phyloP scores from a whole-genome alignment of 2,797 vertebrate species.

The Bryconaethiops microstoma region DNA sequence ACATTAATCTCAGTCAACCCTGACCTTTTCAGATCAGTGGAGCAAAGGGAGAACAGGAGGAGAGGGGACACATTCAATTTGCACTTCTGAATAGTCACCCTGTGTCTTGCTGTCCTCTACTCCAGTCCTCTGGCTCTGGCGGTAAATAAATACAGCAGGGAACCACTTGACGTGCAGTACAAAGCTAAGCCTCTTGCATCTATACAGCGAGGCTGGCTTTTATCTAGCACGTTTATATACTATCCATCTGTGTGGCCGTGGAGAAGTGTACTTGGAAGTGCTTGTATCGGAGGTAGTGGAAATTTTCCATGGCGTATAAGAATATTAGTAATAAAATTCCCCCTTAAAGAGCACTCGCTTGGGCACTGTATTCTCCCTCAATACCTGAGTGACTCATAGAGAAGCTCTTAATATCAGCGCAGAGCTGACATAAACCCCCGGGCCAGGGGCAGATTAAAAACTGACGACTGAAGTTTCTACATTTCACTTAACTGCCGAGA shows the following conservation, averaged over 20 bases:
- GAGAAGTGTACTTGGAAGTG: slow-evolving; percentile 31
- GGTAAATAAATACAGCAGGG: slow-evolving; percentile 22
- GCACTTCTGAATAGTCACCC: slow-evolving; percentile 25
- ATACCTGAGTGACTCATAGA: slow-evolving; percentile 55
- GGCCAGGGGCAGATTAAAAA: slow-evolving; percentile 55
- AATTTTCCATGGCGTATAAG: slow-evolving; percentile 44
- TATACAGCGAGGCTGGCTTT: background rate
- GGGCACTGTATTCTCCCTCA: slow-evolving; percentile 44
- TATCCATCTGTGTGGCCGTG: slow-evolving; percentile 22
- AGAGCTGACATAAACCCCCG: slow-evolving; percentile 39
- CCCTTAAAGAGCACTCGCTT: slow-evolving; percentile 44
- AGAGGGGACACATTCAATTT: slow-evolving; percentile 42
- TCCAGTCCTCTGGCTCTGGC: slow-evolving; percentile 10
- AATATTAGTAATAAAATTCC: slow-evolving; percentile 47
- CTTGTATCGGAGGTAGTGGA: slow-evolving; percentile 32
- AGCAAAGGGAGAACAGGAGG: slow-evolving; percentile 11
- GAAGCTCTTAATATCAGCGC: slow-evolving; percentile 50
- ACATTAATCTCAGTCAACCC: slow-evolving; percentile 38
- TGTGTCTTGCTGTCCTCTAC: slow-evolving; percentile 15
- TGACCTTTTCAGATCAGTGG: slow-evolving; percentile 29
- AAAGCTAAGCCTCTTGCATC: slow-evolving; percentile 27
- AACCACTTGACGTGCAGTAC: slow-evolving; percentile 21
- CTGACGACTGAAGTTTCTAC: slow-evolving; percentile 50
- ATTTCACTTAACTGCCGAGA: slow-evolving; percentile 53
- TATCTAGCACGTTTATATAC: slow-evolving; percentile 16